phyloP scores from a whole-genome alignment of 1,140 invertebrate genomes.

The Drosophila erecta region DNA sequence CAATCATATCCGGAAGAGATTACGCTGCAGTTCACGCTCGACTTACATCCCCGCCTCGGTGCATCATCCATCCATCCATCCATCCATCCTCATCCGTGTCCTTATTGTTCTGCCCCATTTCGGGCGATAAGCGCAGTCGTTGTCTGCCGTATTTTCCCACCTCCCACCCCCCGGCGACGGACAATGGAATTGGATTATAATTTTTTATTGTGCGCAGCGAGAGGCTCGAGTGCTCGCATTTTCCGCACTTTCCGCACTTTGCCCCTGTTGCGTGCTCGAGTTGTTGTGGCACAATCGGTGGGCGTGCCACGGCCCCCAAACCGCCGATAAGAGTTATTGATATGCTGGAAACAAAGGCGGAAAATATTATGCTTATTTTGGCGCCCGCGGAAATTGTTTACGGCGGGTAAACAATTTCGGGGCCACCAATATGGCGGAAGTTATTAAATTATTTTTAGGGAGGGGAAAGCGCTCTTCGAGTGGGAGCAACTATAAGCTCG shows the following conservation, averaged over 20 bases:
- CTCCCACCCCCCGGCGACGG: constrained; percentile 4
- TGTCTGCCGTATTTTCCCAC: constrained; percentile 42
- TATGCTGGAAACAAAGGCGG: constrained; percentile 51
- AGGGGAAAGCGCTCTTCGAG: background rate
- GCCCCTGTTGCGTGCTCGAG: constrained; percentile 60
- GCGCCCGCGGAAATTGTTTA: constrained; percentile 76
- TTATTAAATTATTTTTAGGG: constrained; percentile 2
- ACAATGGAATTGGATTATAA: constrained; percentile 82
- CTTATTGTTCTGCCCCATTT: constrained; percentile 47
- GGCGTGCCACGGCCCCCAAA: constrained; percentile 33
- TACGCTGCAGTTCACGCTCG: constrained; percentile 75
- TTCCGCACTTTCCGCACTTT: constrained; percentile 15
- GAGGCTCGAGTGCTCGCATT: constrained; percentile 41
- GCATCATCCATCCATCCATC: constrained; percentile 8
- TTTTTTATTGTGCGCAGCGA: constrained; percentile 46
- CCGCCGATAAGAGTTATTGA: constrained; percentile 67
- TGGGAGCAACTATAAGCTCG: too few relatives aligned
- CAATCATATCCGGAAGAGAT: constrained; percentile 83
- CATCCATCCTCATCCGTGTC: constrained; percentile 10
- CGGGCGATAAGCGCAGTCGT: constrained; percentile 75
- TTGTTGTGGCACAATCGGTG: constrained; percentile 40
- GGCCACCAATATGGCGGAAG: constrained; percentile 22
- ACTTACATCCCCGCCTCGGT: constrained; percentile 21
- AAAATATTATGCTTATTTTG: constrained; percentile 49
- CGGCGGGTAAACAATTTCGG: constrained; percentile 63